Evolutionary conservation across 2,113 vertebrate species (phyloP).

Genomic region (Stomatorhinus ivindoensis): DNA sequence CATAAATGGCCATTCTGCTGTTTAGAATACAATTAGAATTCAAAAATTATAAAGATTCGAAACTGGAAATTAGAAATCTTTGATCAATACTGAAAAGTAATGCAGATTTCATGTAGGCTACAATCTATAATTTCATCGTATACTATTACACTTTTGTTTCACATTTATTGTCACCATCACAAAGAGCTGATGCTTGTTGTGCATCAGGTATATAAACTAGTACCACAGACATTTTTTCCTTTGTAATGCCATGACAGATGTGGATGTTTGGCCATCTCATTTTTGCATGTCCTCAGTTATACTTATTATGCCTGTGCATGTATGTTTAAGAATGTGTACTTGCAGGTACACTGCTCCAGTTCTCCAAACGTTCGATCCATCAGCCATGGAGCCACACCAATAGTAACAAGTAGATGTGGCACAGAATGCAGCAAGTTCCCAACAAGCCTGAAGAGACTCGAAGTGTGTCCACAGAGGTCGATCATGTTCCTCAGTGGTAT

Average conservation of each 20-base stretch:
- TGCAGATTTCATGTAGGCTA: background rate
- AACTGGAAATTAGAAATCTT: slow-evolving; percentile 30
- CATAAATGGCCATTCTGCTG: slow-evolving; percentile 41
- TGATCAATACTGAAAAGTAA: slow-evolving; percentile 19
- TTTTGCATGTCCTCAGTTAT: background rate
- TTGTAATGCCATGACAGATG: background rate
- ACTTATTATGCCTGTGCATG: background rate
- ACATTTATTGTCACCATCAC: background rate
- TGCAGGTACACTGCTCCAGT: background rate
- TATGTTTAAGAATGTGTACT: background rate
- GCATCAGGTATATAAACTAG: background rate
- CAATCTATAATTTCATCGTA: no score
- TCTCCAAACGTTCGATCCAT: background rate
- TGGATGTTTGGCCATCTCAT: background rate
- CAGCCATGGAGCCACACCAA: background rate
- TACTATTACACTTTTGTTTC: background rate
- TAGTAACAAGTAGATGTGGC: background rate
- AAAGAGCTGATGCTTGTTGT: background rate
- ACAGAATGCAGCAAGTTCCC: background rate
- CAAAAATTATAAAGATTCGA: slow-evolving; percentile 39
- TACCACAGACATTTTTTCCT: background rate
- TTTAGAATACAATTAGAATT: slow-evolving; percentile 40
- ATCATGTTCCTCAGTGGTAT: background rate
- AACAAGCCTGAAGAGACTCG: background rate
- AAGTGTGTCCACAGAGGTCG: background rate